These are phyloP conservation scores for Amiota mariae DNA, from an alignment of 2,888 invertebrate genomes.

Conservation along the genomic window DNA sequence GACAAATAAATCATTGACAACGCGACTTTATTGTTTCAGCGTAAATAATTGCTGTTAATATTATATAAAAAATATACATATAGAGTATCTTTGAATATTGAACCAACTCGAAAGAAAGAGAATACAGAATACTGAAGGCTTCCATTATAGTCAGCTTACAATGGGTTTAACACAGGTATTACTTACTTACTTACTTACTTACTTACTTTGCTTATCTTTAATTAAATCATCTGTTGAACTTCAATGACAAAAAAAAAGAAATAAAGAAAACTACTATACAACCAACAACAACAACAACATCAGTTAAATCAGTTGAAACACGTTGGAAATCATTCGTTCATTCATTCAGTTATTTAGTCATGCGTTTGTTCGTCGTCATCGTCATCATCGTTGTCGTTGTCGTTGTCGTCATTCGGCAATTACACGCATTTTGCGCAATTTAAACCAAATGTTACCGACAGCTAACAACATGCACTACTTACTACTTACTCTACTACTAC, in stretches of 20 bases:
- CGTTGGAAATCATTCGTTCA: conserved; percentile 1
- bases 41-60: conserved; percentile 43
- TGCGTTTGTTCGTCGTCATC: background rate
- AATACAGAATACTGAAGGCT: background rate
- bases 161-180: too few relatives aligned
- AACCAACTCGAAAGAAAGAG: too few relatives aligned
- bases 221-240: background rate
- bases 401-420: conserved; percentile 45
- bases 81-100: background rate
- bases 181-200: too few relatives aligned
- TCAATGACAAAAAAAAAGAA: background rate
- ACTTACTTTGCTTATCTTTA: too few relatives aligned
- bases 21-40: conserved; percentile 70
- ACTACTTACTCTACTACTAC: background rate
- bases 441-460: conserved; percentile 68
- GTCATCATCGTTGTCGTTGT: background rate
- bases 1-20: conserved; percentile 71
- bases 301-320: background rate
- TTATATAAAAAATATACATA: conserved; percentile 10
- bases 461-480: conserved; percentile 54
- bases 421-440: conserved; percentile 67
- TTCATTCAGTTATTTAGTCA: background rate
- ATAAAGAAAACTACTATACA: too few relatives aligned
- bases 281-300: too few relatives aligned
- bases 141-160: background rate